Evolutionary conservation across 2,888 invertebrate genomes (phyloP), one percentile per base, ranked within the genome.

Genomic region (Agrochola litura): DNA sequence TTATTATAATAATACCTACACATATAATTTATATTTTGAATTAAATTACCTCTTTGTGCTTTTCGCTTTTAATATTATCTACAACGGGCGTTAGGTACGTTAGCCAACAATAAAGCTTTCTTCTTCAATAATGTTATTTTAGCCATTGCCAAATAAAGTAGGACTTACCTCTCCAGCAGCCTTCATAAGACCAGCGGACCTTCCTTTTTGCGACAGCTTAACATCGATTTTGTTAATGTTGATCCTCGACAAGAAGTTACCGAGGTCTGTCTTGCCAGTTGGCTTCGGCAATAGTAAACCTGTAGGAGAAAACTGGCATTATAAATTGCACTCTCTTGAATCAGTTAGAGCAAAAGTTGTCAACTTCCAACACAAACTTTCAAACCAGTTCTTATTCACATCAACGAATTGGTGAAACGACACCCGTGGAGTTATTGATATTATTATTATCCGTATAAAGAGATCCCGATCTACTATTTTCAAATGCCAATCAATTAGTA

Each of bases 281-380:
- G 98, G 98, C 87, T 93, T 96, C 0, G 97, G 98, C 98, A 98
- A 98, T 2, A 98, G 89, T 1, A 97, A 94, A 85, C 97, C 97
- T 96, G 89, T 49, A 84, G 82, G 43, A 70, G 8, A 71, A 65
- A 68, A 83, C 9, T 25, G 12, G 14, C 37, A n/a, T 78, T 54
- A 65, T 46, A 46, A 73, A 71, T 25, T 16, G 9, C 22, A 75
- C 5, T 19, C 37, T 67, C 19, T 61, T 10, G 49, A 69, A 25
- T 37, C 41, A 61, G 16, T 77, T 54, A 37, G 12, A 69, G 30
- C 61, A 30, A 69, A 43, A 58, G 19, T 25, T 60, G 6, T 2
- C 0, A 58, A n/a, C n/a, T n/a, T n/a, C n/a, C n/a, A 43, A 64
- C 22, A 25, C 25, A 60, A 58, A 37, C n/a, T 54, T 61, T 60